Percentiles rank a stretch among this genome's conserved stretches.
phyloP scores from a whole-genome alignment of 2,888 invertebrate species.

The Amiota communis region DNA sequence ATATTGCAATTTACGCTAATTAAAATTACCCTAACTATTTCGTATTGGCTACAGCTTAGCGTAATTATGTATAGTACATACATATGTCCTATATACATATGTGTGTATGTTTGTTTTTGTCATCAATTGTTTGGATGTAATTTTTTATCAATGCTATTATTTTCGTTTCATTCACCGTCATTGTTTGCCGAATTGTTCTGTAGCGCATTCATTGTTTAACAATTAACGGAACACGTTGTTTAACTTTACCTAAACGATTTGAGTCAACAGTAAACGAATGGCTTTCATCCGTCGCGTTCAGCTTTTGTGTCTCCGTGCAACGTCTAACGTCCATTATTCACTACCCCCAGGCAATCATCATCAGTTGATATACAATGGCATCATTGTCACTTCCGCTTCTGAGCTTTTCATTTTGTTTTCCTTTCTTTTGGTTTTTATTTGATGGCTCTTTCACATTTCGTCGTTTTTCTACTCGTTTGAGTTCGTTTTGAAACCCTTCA shows the following conservation, averaged over 20 bases:
- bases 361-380: slow-evolving; percentile 35
- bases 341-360: slow-evolving; percentile 28
- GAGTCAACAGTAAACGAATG: slow-evolving; percentile 59
- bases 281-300: slow-evolving; percentile 24
- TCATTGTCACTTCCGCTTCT: slow-evolving; percentile 57
- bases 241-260: slow-evolving; percentile 66
- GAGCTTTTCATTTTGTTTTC: slow-evolving; percentile 34
- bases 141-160: slow-evolving; percentile 33
- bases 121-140: slow-evolving; percentile 48
- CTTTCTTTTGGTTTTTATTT: slow-evolving; percentile 23
- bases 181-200: slow-evolving; percentile 28
- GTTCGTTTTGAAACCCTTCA: neutral
- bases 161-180: slow-evolving; percentile 24
- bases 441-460: slow-evolving; percentile 33
- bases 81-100: no score
- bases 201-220: slow-evolving; percentile 59
- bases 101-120: neutral
- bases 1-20: no score
- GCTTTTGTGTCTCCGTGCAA: slow-evolving; percentile 16
- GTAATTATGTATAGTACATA: no score
- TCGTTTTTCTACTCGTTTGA: slow-evolving; percentile 23
- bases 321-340: neutral
- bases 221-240: slow-evolving; percentile 66
- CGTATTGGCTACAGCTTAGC: no score
- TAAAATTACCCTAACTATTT: no score